Base-by-base conservation (phyloP, 2,797 vertebrate species). In the Diglossa cyanea region DNA sequence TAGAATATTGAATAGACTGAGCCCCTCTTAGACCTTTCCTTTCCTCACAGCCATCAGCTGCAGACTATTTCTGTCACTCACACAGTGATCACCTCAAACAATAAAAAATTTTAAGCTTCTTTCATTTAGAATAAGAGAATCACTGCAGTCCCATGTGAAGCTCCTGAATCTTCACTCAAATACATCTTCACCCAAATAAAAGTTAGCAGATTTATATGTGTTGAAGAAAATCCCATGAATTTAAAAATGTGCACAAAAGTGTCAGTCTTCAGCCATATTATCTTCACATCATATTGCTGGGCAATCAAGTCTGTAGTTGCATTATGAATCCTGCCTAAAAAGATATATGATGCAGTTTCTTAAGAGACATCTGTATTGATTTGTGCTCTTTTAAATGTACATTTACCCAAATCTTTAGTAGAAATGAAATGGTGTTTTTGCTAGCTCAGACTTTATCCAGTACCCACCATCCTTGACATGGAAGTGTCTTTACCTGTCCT, bases 401-500 rank as follows among this genome's bases (percentile, higher is more conserved):
- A 6, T 24, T 85, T 61, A 51, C 11, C 28, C 11, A 48, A 39
- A 67, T 33, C 15, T 57, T 63, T 16, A 70, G 35, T 62, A 37
- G 92, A 94, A 70, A 23, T 23, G 11, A 45, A 88, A 65, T 9
- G 3, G 2, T 26, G 5, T 5, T 88, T 72, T 86, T 1, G 0
- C 14, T 81, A 55, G 11, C 11, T 76, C 17, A 20, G 10, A 40
- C 45, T 77, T 71, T 50, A 57, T 50, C 16, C 23, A 67, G 16
- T 44, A 68, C 16, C 57, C 58, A 74, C 4, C 6, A 14, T 3
- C n/a, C 6, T 6, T 40, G 17, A 37, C 5, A 48, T 5, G 23
- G 9, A 12, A 48, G 5, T 28, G 30, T 51, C 35, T 71, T 58
- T 95, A 99, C 99, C 99, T 99, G 98, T 99, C 99, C 97, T 99